These are phyloP conservation scores for Adineta ricciae DNA, from an alignment of 2,888 invertebrate genomes.

Conservation along the genomic window DNA sequence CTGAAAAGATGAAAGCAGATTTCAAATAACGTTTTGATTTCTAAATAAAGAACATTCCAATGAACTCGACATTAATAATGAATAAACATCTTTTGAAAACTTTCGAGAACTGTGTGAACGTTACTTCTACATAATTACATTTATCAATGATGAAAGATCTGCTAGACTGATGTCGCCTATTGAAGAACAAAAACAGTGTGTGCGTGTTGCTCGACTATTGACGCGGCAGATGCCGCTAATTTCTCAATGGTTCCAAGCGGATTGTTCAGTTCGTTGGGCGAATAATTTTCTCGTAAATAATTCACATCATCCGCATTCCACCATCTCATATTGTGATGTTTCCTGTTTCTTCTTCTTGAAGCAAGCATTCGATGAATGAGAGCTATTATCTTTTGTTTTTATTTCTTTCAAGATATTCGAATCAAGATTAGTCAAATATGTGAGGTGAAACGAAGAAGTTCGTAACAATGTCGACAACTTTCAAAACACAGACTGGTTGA, in stretches of 20 bases:
- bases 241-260: not conserved
- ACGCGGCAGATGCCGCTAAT: not conserved
- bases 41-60: no score
- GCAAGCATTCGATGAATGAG: not conserved
- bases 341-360: not conserved
- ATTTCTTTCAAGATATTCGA: not conserved
- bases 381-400: not conserved
- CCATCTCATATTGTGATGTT: not conserved
- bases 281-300: not conserved
- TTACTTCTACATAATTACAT: no score
- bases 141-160: no score
- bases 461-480: not conserved
- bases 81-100: no score
- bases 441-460: not conserved
- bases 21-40: no score
- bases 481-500: not conserved
- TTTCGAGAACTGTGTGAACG: no score
- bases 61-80: no score
- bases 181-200: no score
- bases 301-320: no score
- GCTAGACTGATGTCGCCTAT: no score
- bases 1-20: no score
- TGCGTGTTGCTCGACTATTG: no score
- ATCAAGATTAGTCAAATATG: not conserved
- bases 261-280: not conserved